Base-by-base conservation (phyloP, 2,888 invertebrate species). In the Anagyrus pseudococci region DNA sequence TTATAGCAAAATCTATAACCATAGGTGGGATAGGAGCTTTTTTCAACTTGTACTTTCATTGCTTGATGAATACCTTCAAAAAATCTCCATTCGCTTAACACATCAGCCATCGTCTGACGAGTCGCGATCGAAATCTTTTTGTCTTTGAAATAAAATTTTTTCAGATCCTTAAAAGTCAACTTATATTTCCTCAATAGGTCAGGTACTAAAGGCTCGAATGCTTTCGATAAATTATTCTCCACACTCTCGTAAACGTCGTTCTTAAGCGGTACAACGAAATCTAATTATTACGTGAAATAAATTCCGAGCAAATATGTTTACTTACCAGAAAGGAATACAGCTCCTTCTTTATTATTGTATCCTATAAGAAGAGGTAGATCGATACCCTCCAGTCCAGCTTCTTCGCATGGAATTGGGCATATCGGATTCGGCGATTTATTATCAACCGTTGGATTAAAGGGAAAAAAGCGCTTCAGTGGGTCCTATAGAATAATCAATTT, bases 351-450 rank as follows among this genome's bases (percentile, higher is more conserved):
- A 29, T 41, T 58, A 54, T 66, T 76, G 52, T 62, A 68, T 4
- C 79, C 79, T 13, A 77, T 6, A 2, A 79, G 57, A 2, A 64
- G 66, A 0, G 79, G 79, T 29, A 79, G 68, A 40, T 72, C 65
- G n/a, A 73, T 60, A 2, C 72, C 72, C 3, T 26, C 20, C 19
- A 65, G 44, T 3, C 54, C 56, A 4, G 69, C 65, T 37, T 55
- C 25, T 2, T 26, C 19, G 3, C 70, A 65, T 46, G 71, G 54
- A 20, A 67, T 57, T 0, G 71, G 67, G 19, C 75, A 47, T 29
- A 76, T 68, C 17, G 76, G 74, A 63, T 67, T 68, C 57, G 67
- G 67, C 8, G 75, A 73, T 61, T 70, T 69, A 13, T n/a, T 26
- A 49, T 76, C 76, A 4, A 70, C 29, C 4, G 67, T 64, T 4